These are phyloP conservation scores for Urocitellus parryii DNA, from an alignment of 2,113 vertebrate genomes.

Conservation along the genomic window DNA sequence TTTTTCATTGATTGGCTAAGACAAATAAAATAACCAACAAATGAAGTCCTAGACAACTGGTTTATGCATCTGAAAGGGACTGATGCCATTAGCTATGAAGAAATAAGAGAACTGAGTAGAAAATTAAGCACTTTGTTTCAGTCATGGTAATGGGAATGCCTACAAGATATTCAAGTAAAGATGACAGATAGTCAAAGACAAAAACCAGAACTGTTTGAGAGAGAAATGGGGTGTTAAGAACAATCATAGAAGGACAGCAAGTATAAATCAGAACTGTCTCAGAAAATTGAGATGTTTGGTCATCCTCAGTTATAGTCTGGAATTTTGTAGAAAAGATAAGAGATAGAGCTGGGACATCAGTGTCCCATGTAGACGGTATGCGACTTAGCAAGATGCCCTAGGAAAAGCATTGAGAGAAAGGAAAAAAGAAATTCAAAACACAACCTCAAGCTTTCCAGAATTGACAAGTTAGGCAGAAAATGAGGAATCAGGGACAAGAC, in stretches of 20 bases:
- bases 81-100: background rate
- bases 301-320: background rate
- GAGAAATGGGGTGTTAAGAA: background rate
- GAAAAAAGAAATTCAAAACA: background rate
- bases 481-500: background rate
- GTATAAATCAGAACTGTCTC: background rate
- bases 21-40: slow-evolving; percentile 39
- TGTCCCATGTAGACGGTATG: background rate
- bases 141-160: background rate
- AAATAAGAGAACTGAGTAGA: background rate
- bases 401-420: background rate
- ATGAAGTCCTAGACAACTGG: background rate
- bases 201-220: background rate
- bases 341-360: background rate
- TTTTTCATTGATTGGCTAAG: background rate
- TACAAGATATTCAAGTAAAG: background rate
- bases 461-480: background rate
- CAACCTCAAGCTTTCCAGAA: background rate
- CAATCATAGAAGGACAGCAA: background rate
- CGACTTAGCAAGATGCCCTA: background rate
- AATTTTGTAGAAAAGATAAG: background rate
- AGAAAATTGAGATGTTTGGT: background rate
- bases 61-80: background rate
- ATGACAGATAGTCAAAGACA: background rate
- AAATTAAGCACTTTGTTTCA: background rate